Evolutionary conservation across 2,113 vertebrate species (phyloP).

Genomic region (Eulemur rufifrons): DNA sequence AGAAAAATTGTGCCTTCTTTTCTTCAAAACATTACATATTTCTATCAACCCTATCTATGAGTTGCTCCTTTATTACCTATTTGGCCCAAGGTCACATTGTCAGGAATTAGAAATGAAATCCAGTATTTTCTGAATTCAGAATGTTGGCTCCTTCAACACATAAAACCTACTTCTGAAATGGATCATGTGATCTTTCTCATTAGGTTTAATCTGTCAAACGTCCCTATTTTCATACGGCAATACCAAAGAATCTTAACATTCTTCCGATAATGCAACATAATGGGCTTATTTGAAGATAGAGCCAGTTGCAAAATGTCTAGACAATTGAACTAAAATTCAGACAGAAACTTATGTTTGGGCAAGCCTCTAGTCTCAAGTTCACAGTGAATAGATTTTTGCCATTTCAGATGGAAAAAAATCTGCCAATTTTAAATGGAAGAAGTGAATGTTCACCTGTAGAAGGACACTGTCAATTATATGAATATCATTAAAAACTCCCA

Average conservation of each 20-base stretch:
- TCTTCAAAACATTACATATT: accelerated
- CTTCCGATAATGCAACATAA: background rate
- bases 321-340: background rate
- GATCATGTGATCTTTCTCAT: accelerated
- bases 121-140: background rate
- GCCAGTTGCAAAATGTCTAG: background rate
- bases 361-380: background rate
- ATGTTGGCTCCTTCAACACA: background rate
- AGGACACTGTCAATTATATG: background rate
- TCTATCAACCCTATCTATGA: no score
- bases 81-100: background rate
- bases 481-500: background rate
- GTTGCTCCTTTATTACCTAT: no score
- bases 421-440: background rate
- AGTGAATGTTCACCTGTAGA: background rate
- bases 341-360: background rate
- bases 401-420: background rate
- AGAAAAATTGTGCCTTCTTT: background rate
- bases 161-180: background rate
- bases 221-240: background rate
- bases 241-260: background rate
- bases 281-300: background rate
- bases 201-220: background rate
- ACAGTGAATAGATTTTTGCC: background rate
- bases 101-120: background rate